Percentiles rank a stretch among this genome's conserved stretches.
phyloP scores from a whole-genome alignment of 1,140 invertebrate species.

The Radopholus similis region DNA sequence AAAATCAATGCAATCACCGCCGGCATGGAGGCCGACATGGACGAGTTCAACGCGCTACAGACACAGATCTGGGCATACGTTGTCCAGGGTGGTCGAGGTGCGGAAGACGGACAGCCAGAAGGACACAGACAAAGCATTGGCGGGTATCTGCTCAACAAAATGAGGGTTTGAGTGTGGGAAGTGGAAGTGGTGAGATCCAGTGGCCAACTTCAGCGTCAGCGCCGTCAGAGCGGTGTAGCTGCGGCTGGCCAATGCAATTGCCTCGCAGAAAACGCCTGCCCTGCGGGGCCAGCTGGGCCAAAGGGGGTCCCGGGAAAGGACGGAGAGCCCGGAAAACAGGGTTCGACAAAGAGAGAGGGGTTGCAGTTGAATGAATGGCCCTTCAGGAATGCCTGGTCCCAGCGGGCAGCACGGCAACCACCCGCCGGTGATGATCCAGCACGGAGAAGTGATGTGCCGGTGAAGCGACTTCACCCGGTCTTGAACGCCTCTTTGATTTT shows the following conservation, averaged over 20 bases:
- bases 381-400: background rate
- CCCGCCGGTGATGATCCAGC: constrained; percentile 21
- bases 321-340: constrained; percentile 11
- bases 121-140: background rate
- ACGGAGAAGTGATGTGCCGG: constrained; percentile 20
- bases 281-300: constrained; percentile 9
- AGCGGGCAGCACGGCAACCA: background rate
- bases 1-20: constrained; percentile 21
- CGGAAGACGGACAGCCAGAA: background rate
- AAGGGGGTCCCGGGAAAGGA: constrained; percentile 11
- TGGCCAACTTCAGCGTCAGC: background rate
- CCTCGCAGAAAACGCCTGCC: constrained; percentile 14
- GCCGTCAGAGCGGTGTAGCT: constrained; percentile 2
- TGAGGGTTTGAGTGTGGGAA: background rate
- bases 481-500: background rate
- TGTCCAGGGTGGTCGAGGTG: background rate
- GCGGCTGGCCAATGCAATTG: constrained; percentile 10
- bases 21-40: constrained; percentile 19
- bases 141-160: constrained; percentile 11
- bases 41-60: constrained; percentile 16
- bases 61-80: constrained; percentile 16
- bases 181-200: background rate
- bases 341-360: background rate
- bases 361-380: background rate
- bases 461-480: background rate